Base-by-base conservation (phyloP, 92 coral and sea anemone species). In the Siderastrea radians region DNA sequence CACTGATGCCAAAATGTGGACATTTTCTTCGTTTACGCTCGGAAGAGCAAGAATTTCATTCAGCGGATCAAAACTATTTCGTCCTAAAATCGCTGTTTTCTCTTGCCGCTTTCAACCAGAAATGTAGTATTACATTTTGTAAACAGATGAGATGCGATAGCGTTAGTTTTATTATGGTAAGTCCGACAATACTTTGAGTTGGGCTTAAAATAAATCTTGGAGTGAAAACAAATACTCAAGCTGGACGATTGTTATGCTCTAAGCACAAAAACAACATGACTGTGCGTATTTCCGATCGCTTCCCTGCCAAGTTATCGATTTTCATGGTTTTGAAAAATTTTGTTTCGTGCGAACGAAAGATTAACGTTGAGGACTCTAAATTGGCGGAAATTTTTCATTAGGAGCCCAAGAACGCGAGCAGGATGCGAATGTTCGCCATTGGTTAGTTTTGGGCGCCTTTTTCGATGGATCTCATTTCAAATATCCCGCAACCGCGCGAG, bases 21-120 rank as follows among this genome's bases (percentile, higher is more conserved):
- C 70, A 75, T 58, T 74, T 74, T 48, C 26, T 72, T 80, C 74
- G 84, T 91, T 91, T 91, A 75, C 50, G 76, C 85, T 70, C 88
- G 94, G 91, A 91, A 91, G 84, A 49, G n/a, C 49, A 74, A 90
- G 93, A 90, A 90, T 90, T 83, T 83, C 16, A 26, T 60, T 50
- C 49, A 2, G 19, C 51, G 14, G 38, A 9, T 26, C 55, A 38
- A 43, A 11, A 19, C 9, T 45, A 2, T 61, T 60, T n/a, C 60
- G 79, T 50, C 62, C 49, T 10, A 14, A 73, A 62, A 43, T 57
- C 11, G 16, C 63, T 69, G 11, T 19, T 45, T 44, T 38, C 69
- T 17, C 72, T 46, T 68, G 2, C 17, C 51, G 47, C 2, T 16
- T 68, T 59, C 26, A 63, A 59, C 52, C 38, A 10, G 69, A n/a